Evolutionary conservation across 2,888 invertebrate species (phyloP).

Genomic region (Limnephilus marmoratus): DNA sequence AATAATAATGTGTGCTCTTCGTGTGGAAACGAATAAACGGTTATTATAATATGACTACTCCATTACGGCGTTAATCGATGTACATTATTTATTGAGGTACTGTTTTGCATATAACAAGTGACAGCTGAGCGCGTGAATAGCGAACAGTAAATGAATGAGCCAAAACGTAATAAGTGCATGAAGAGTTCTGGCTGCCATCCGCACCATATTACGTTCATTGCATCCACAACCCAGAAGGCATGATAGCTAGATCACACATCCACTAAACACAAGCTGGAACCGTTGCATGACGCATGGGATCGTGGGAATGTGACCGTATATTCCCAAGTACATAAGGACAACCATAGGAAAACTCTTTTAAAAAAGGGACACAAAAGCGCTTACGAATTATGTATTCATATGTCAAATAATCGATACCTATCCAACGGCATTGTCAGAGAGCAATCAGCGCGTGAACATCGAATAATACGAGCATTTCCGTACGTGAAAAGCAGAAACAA

Average conservation of each 20-base stretch:
- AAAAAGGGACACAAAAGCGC: slow-evolving; percentile 57
- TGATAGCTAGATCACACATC: background rate
- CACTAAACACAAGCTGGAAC: slow-evolving; percentile 44
- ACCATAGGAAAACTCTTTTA: slow-evolving; percentile 51
- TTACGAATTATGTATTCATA: slow-evolving; percentile 53
- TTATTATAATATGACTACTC: background rate
- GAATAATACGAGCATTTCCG: slow-evolving; percentile 6
- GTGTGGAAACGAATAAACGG: background rate
- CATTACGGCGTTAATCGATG: slow-evolving; percentile 32
- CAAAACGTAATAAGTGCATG: background rate
- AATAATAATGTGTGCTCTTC: background rate
- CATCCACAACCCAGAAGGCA: background rate
- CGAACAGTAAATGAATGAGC: slow-evolving; percentile 21
- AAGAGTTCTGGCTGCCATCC: background rate
- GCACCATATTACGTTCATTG: background rate
- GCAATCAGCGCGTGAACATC: slow-evolving; percentile 37
- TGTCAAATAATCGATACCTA: slow-evolving; percentile 52
- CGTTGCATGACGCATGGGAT: slow-evolving; percentile 70
- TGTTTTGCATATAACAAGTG: slow-evolving; percentile 41
- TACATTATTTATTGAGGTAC: slow-evolving; percentile 31
- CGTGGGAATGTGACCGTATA: slow-evolving; percentile 70
- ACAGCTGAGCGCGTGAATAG: slow-evolving; percentile 37
- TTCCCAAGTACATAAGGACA: slow-evolving; percentile 58
- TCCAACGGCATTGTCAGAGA: slow-evolving; percentile 40
- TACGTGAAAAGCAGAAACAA: slow-evolving; percentile 45